Conservation (phyloP, 2,113 vertebrate species). For the Oceanodroma tethys region DNA sequence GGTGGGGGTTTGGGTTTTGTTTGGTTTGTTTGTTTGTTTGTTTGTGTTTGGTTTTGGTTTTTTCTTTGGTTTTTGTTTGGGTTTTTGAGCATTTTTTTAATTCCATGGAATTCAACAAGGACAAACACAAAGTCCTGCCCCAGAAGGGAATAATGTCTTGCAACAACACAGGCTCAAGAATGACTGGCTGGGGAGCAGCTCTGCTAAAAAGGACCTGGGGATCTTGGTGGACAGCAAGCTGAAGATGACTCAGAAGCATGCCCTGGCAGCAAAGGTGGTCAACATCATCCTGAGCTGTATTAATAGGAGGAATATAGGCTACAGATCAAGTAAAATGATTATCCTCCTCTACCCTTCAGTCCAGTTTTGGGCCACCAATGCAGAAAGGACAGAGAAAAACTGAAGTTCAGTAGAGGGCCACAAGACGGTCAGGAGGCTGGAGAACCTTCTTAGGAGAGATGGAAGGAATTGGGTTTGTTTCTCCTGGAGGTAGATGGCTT, state of each 20-base stretch:
- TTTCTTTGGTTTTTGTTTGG: background rate
- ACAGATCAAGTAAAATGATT: background rate
- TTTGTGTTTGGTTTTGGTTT: background rate
- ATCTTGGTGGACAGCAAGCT: background rate
- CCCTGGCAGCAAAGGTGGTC: background rate
- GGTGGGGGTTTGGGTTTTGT: background rate
- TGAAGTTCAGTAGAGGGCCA: background rate
- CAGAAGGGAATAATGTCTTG: background rate
- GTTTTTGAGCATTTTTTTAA: background rate
- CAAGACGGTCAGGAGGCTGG: background rate
- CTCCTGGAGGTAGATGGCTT: background rate
- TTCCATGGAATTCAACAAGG: background rate
- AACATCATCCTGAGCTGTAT: background rate
- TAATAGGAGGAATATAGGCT: background rate
- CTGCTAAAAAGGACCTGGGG: background rate
- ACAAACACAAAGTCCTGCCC: background rate
- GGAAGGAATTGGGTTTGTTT: background rate
- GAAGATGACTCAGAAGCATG: background rate
- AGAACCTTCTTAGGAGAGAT: fast-evolving
- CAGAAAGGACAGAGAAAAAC: background rate
- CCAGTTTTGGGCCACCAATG: background rate
- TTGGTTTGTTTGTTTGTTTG: too few relatives aligned
- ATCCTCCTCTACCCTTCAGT: background rate
- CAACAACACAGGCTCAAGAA: background rate
- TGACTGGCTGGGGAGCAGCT: background rate